Base-by-base conservation (phyloP, 2,888 invertebrate genomes). In the Plebejus melissa region DNA sequence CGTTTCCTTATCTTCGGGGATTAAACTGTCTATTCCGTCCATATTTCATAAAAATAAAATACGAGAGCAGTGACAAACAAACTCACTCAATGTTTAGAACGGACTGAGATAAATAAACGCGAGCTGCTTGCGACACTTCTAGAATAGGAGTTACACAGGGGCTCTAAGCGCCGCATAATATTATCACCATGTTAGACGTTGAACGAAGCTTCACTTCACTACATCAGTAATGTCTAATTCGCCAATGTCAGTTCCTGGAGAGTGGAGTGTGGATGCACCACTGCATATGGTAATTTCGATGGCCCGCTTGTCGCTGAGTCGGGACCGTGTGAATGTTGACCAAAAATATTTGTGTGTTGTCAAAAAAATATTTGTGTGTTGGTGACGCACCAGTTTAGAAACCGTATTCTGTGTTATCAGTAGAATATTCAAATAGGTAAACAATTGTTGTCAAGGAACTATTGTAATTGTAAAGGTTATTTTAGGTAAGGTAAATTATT, bases 1-100 rank as follows among this genome's bases (percentile, higher is more conserved):
- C 4, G 82, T 87, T 79, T 85, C 83, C 1, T 83, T 86, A 58
- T 87, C 82, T 54, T 82, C 79, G 0, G 89, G 88, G 74, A 90
- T 77, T 6, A 87, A 78, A 71, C 78, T 79, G 69, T 82, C 80
- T 60, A 88, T 77, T 54, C 78, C 80, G 32, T 84, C 81, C 86
- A 88, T 87, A 32, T 22, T 74, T 41, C n/a, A 69, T 41, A 22
- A 38, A 41, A n/a, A 41, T 4, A 7, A 38, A 41, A 41, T 41
- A 38, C 38, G 7, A 3, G 41, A 70, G 4, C n/a, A 41, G n/a
- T 9, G 16, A 41, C 38, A 38, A 41, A 70, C 70, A 41, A 22
- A 70, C 70, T 6, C 41, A 70, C n/a, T 75, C 38, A 41, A 32
- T 69, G 28, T 36, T 50, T 38, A 69, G 5, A 16, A 75, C 46